phyloP scores from a whole-genome alignment of 2,888 invertebrate genomes.

The Apoderus coryli region DNA sequence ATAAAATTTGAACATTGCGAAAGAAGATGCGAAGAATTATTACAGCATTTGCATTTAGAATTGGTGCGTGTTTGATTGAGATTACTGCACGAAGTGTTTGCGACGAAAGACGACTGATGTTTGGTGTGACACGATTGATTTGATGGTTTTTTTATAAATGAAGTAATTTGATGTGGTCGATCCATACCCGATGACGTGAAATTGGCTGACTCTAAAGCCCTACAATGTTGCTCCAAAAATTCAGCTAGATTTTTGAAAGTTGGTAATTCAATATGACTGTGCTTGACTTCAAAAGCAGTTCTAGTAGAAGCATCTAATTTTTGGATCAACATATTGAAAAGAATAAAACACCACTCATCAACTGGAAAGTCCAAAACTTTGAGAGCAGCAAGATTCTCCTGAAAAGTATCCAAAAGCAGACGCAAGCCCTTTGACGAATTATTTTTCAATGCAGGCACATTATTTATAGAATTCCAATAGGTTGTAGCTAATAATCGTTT shows the following conservation, averaged over 20 bases:
- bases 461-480: conserved; percentile 1
- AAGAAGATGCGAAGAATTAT: too few relatives aligned
- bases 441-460: neutral
- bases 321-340: conserved; percentile 3
- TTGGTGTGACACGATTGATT: too few relatives aligned
- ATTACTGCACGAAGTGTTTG: too few relatives aligned
- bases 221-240: conserved; percentile 3
- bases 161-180: neutral
- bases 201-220: conserved; percentile 3
- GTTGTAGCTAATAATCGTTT: conserved; percentile 2
- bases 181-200: neutral
- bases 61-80: too few relatives aligned
- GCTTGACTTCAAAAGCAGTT: conserved; percentile 2
- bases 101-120: too few relatives aligned
- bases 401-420: conserved; percentile 3
- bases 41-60: too few relatives aligned
- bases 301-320: conserved; percentile 3
- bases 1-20: neutral
- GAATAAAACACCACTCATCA: neutral
- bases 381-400: conserved; percentile 3
- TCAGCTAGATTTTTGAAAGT: neutral
- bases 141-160: too few relatives aligned
- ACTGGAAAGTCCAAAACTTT: neutral
- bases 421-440: conserved; percentile 1
- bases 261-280: neutral